A percentile compares a stretch with the other conserved stretches of the same genome.
Conservation (phyloP, 2,797 vertebrate genomes). For the Epinephelus awoara region DNA sequence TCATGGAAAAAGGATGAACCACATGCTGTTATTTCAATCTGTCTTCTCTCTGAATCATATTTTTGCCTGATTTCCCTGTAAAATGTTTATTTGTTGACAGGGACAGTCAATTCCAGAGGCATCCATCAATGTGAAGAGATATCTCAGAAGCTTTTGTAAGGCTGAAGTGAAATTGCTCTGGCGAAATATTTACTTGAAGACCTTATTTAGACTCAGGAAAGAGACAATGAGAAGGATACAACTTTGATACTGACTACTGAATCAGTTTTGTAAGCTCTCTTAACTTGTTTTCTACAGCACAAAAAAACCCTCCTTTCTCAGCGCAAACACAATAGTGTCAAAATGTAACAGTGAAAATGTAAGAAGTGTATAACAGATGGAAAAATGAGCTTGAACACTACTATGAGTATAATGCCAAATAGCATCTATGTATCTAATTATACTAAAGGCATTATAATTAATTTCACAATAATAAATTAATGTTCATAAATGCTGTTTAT, state of each 20-base stretch:
- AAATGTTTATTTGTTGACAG: neutral
- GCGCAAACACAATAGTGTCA: neutral
- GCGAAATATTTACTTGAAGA: neutral
- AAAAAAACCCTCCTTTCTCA: neutral
- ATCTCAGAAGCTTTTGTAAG: neutral
- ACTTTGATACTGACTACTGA: too few relatives aligned
- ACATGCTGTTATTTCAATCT: too few relatives aligned
- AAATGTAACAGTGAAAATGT: too few relatives aligned
- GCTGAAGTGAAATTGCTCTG: neutral
- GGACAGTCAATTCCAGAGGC: neutral
- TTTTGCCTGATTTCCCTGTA: too few relatives aligned
- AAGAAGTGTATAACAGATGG: neutral
- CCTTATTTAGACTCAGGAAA: too few relatives aligned
- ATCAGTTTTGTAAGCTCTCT: too few relatives aligned
- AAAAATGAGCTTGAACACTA: neutral
- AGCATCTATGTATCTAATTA: conserved; percentile 1
- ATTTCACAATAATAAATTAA: neutral
- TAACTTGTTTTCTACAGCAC: neutral
- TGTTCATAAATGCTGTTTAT: neutral
- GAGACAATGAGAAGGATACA: too few relatives aligned
- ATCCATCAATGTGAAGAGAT: neutral
- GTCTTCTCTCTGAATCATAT: too few relatives aligned
- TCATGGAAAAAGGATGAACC: too few relatives aligned
- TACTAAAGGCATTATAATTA: neutral
- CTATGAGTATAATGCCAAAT: neutral